Evolutionary conservation across 2,888 invertebrate species (phyloP).

Genomic region (Harpalus rufipes): DNA sequence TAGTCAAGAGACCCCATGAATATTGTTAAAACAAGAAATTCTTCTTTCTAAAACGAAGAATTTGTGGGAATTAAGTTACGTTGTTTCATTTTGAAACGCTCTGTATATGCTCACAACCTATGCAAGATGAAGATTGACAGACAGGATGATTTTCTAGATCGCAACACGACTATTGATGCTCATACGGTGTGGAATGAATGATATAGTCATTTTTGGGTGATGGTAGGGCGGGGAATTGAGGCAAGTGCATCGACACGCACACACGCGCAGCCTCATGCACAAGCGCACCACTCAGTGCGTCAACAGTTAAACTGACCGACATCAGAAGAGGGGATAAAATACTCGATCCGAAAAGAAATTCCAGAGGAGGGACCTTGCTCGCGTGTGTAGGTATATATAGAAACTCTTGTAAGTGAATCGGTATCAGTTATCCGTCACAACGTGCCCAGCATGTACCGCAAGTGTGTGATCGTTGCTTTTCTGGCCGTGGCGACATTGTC

Average conservation of each 20-base stretch:
- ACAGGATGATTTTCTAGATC: slow-evolving; percentile 50
- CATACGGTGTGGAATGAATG: slow-evolving; percentile 5
- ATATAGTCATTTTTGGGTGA: slow-evolving; percentile 28
- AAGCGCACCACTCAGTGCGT: slow-evolving; percentile 57
- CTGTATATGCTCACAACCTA: neutral
- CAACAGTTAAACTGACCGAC: slow-evolving; percentile 69
- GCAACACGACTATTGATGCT: neutral
- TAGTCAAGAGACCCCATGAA: no score
- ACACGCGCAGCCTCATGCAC: slow-evolving; percentile 34
- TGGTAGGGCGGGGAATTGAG: neutral
- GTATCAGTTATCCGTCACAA: slow-evolving; percentile 74
- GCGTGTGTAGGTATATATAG: slow-evolving; percentile 73
- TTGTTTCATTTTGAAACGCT: no score
- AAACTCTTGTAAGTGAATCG: slow-evolving; percentile 75
- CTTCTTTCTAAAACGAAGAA: no score
- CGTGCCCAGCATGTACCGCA: slow-evolving; percentile 78
- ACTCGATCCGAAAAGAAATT: slow-evolving; percentile 72
- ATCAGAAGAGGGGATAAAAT: slow-evolving; percentile 70
- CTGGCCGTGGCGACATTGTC: slow-evolving; percentile 79
- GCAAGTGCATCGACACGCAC: neutral
- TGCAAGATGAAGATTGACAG: slow-evolving; percentile 15
- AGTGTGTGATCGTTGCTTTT: slow-evolving; percentile 81
- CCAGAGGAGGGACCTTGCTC: slow-evolving; percentile 73
- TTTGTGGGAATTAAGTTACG: no score
- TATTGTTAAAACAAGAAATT: no score